A percentile compares a stretch with the other conserved stretches of the same genome.
Evolutionary conservation across 1,140 invertebrate genomes (phyloP).

Genomic region (Drosophila azteca): DNA sequence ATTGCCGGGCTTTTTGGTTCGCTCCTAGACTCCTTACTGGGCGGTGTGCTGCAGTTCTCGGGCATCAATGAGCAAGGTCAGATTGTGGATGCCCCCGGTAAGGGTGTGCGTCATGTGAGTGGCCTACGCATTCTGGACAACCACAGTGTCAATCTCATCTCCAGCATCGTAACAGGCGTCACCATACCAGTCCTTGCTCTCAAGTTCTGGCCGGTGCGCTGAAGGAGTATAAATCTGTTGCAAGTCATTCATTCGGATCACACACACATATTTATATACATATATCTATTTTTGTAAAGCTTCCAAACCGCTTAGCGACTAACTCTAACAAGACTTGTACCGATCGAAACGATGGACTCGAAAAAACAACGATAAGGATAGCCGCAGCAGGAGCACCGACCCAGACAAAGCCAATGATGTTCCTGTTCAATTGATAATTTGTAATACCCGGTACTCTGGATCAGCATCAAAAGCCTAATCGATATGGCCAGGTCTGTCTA

Average conservation of each 20-base stretch:
- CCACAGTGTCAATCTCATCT: slow-evolving; percentile 94
- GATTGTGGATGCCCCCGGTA: slow-evolving; percentile 90
- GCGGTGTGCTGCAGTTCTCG: slow-evolving; percentile 93
- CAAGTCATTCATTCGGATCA: too few species aligned
- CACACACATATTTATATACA: neutral
- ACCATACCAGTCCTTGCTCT: slow-evolving; percentile 89
- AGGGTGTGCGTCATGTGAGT: slow-evolving; percentile 90
- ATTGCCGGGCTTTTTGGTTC: slow-evolving; percentile 92
- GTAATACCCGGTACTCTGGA: neutral
- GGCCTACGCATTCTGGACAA: slow-evolving; percentile 93
- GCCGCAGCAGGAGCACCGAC: neutral
- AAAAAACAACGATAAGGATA: slow-evolving; percentile 8
- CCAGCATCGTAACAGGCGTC: slow-evolving; percentile 90
- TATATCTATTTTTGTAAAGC: slow-evolving; percentile 51
- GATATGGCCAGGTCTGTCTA: too few species aligned
- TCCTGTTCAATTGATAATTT: neutral
- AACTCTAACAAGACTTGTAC: slow-evolving; percentile 26
- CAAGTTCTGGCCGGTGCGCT: slow-evolving; percentile 86
- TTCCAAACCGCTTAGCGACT: slow-evolving; percentile 41
- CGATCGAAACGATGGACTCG: slow-evolving; percentile 9
- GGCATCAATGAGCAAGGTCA: slow-evolving; percentile 89
- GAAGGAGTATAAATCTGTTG: neutral
- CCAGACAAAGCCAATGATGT: neutral
- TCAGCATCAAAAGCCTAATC: too few species aligned
- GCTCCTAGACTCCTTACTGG: slow-evolving; percentile 92